Conservation (phyloP, 2,797 vertebrate genomes). For the Podargus strigoides region DNA sequence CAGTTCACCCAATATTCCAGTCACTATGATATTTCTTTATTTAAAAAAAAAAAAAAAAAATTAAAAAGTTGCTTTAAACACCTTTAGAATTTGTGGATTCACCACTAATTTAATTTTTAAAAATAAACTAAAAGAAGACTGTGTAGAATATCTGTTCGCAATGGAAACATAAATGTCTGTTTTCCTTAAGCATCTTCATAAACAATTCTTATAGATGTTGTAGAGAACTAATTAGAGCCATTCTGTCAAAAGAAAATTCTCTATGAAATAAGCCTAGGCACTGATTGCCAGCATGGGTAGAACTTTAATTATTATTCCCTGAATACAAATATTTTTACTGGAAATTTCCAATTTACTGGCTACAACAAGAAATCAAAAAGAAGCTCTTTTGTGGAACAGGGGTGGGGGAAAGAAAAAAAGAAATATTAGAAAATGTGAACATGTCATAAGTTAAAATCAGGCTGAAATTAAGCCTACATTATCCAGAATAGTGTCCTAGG, state of each 20-base stretch:
- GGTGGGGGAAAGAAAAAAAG: not conserved
- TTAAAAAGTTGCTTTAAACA: no score
- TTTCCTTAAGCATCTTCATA: not conserved
- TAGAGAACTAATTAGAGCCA: not conserved
- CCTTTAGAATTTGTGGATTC: not conserved
- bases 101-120: not conserved
- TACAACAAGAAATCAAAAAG: not conserved
- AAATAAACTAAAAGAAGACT: not conserved
- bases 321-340: not conserved
- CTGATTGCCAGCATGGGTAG: not conserved
- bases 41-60: no score
- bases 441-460: not conserved
- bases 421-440: not conserved
- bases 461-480: not conserved
- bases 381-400: not conserved
- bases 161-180: not conserved
- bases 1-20: not conserved
- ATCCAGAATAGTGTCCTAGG: not conserved
- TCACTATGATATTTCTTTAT: not conserved
- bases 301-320: not conserved
- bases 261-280: not conserved
- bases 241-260: not conserved
- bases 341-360: not conserved
- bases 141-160: not conserved
- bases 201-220: not conserved